These are phyloP conservation scores for Dryobates pubescens DNA, from an alignment of 2,797 vertebrate genomes.

Conservation along the genomic window DNA sequence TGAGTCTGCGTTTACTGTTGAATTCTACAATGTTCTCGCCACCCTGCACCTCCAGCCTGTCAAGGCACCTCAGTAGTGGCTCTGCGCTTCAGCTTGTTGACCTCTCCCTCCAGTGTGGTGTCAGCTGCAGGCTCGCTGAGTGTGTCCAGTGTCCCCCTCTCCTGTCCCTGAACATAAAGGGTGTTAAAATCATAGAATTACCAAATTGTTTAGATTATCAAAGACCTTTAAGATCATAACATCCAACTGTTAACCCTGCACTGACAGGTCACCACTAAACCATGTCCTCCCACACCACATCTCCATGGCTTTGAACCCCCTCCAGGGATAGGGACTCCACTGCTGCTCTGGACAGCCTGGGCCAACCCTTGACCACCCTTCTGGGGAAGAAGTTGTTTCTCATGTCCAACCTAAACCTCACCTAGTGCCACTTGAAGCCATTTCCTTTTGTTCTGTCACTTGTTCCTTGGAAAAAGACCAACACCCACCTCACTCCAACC, in stretches of 20 bases:
- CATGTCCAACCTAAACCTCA: too few species aligned
- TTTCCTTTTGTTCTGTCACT: too few species aligned
- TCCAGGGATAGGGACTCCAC: not conserved
- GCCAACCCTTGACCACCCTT: too few species aligned
- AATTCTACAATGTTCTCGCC: not conserved
- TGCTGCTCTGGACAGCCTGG: too few species aligned
- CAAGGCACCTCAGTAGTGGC: too few species aligned
- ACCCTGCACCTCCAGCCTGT: not conserved
- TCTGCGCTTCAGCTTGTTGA: not conserved
- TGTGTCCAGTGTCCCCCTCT: rapidly evolving
- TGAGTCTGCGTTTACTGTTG: not conserved
- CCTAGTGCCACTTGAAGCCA: too few species aligned
- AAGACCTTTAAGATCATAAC: not conserved
- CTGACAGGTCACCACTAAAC: not conserved
- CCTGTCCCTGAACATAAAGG: rapidly evolving
- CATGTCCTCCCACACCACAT: not conserved
- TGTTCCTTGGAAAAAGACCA: too few species aligned
- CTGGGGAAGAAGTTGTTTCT: too few species aligned
- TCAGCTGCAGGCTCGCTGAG: not conserved
- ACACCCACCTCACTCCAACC: too few species aligned
- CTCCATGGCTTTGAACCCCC: not conserved
- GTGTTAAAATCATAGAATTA: not conserved
- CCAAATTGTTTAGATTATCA: not conserved
- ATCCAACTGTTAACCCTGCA: not conserved
- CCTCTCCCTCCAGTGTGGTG: rapidly evolving